Conservation (phyloP, 1,140 invertebrate species). For the Penaeus chinensis region DNA sequence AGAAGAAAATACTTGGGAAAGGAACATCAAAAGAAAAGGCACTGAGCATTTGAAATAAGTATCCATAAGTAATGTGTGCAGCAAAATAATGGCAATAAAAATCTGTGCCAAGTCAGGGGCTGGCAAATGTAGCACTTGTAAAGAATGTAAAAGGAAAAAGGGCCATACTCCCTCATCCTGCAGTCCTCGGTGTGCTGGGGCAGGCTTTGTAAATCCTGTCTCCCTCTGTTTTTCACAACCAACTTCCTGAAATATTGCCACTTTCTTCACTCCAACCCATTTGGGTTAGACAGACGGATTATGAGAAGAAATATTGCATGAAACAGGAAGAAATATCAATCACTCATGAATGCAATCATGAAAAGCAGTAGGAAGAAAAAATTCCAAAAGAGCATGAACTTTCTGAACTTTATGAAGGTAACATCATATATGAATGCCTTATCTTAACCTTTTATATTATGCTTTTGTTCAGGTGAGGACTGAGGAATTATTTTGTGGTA, state of each 20-base stretch:
- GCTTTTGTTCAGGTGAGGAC: no score
- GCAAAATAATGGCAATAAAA: constrained; percentile 50
- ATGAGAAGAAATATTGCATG: neutral
- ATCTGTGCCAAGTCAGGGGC: constrained; percentile 44
- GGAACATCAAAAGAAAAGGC: constrained; percentile 40
- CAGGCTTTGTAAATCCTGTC: constrained; percentile 51
- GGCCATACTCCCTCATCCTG: constrained; percentile 55
- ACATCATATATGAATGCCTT: neutral
- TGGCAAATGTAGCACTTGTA: constrained; percentile 57
- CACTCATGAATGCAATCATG: no score
- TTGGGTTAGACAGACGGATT: constrained; percentile 4
- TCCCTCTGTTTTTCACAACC: constrained; percentile 54
- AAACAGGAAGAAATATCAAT: neutral
- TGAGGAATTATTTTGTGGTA: no score
- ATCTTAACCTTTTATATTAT: no score
- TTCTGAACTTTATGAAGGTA: neutral
- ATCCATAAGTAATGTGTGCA: constrained; percentile 43
- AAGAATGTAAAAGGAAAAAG: constrained; percentile 40
- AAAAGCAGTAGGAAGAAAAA: no score
- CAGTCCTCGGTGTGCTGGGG: constrained; percentile 34
- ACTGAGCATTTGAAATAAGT: constrained; percentile 50
- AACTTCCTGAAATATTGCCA: constrained; percentile 60
- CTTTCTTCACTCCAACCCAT: constrained; percentile 46
- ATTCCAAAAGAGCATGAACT: neutral
- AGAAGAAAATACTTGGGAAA: constrained; percentile 27